Evolutionary conservation across 2,113 vertebrate species (phyloP), one percentile per base, ranked within the genome.

Genomic region (Toxotes jaculatrix): DNA sequence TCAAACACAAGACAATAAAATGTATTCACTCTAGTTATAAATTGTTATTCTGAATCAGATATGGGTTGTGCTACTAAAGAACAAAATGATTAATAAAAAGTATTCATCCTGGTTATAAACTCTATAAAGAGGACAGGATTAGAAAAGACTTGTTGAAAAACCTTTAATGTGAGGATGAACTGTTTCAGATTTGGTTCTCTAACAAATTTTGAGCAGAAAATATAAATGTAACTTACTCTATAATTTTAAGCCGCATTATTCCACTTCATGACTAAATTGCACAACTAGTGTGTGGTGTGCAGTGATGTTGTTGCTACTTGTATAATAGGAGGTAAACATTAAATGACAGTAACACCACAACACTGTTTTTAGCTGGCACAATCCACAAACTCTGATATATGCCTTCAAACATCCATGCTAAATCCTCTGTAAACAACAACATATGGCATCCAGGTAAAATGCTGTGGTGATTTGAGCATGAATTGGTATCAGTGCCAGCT

Each of bases 391-490:
- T 45, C 4, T 55, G 21, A n/a, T 56, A 34, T 21, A 59, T 23
- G 53, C 19, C 45, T 9, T 68, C 55, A 19, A 56, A n/a, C 42
- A 32, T 34, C 36, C 14, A 8, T 7, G 60, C 34, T 55, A 51
- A 78, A 70, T 63, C 57, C 57, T 36, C 45, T 12, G 56, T 32
- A 38, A 42, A 62, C 75, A 49, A 34, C 67, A 83, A 62, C 60
- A 43, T 13, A 10, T 31, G 3, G 42, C 27, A 32, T 62, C 56
- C 57, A 68, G 80, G 70, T 59, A 17, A 72, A 69, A 81, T 70
- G 32, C 57, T 13, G 2, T 7, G 17, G 59, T 27, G 62, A 79
- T 55, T 21, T 62, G 38, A 64, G 55, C 23, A 61, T 65, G 49
- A 31, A 47, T 45, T 40, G n/a, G 42, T 42, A 43, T 79, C 63